Evolutionary conservation across 2,113 vertebrate species (phyloP).

Genomic region (Picathartes gymnocephalus): DNA sequence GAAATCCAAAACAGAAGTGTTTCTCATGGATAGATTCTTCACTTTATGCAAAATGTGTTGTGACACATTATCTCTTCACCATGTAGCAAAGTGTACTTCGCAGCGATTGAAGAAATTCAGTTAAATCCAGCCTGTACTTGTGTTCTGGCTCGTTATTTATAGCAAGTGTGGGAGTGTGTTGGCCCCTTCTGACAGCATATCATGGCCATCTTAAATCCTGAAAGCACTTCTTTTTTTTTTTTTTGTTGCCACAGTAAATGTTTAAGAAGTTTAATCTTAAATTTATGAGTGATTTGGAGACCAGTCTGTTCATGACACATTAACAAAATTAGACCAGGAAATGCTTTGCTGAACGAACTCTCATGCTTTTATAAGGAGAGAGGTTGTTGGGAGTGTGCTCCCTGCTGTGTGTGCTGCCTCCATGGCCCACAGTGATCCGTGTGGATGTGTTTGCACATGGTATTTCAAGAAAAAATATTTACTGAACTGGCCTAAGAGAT

Average conservation of each 20-base stretch:
- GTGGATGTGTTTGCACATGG: neutral
- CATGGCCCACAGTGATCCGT: fast-evolving
- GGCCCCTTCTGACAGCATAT: slow-evolving; percentile 62
- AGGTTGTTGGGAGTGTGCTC: neutral
- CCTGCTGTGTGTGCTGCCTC: neutral
- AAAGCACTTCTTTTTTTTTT: neutral
- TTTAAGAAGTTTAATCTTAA: slow-evolving; percentile 43
- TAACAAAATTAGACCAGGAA: slow-evolving; percentile 8
- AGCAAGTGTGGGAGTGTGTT: slow-evolving; percentile 59
- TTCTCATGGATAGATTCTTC: slow-evolving; percentile 25
- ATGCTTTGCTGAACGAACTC: neutral
- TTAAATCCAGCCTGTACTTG: slow-evolving; percentile 45
- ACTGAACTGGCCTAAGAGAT: neutral
- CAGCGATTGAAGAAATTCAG: slow-evolving; percentile 36
- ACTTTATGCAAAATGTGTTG: slow-evolving; percentile 59
- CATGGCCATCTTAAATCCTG: slow-evolving; percentile 48
- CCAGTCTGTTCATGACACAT: slow-evolving; percentile 4
- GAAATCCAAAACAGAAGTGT: slow-evolving; percentile 15
- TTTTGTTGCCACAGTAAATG: slow-evolving; percentile 18
- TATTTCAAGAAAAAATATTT: neutral
- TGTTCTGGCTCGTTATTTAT: slow-evolving; percentile 50
- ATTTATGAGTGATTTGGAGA: slow-evolving; percentile 2
- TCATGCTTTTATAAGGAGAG: neutral
- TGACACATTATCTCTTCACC: slow-evolving; percentile 51
- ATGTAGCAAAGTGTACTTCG: slow-evolving; percentile 42